Percentiles rank a stretch among this genome's conserved stretches.
Evolutionary conservation across 30 jellyfish, hydroid and myxozoan species (phyloP).

Genomic region (Pseudorhiza aurosa): DNA sequence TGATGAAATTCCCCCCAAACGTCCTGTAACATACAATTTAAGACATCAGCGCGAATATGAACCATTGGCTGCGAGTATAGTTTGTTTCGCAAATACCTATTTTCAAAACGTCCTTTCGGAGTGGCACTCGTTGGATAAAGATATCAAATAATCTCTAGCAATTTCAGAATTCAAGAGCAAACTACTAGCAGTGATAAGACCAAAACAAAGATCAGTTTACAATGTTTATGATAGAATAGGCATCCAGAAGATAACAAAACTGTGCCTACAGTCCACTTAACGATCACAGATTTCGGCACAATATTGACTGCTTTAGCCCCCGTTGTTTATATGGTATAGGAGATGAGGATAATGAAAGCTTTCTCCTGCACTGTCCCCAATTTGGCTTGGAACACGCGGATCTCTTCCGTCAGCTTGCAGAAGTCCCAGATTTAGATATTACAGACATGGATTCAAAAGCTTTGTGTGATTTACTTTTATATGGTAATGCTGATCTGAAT

Average conservation of each 20-base stretch:
- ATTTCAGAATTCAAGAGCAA: slow-evolving; percentile 5
- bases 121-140: background rate
- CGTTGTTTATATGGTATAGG: slow-evolving; percentile 5
- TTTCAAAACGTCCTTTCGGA: background rate
- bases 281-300: background rate
- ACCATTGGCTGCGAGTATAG: background rate
- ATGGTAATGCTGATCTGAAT: background rate
- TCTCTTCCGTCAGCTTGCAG: slow-evolving; percentile 27
- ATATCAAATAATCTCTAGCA: background rate
- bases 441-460: background rate
- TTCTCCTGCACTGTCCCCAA: background rate
- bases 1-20: background rate
- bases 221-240: slow-evolving; percentile 5
- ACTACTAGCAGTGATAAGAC: slow-evolving; percentile 16
- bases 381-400: background rate
- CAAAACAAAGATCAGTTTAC: background rate
- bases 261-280: slow-evolving; percentile 5
- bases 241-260: background rate
- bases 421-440: slow-evolving; percentile 10
- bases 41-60: background rate
- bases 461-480: background rate
- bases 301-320: background rate
- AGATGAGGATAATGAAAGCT: slow-evolving; percentile 8
- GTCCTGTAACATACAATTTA: background rate
- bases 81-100: background rate